Evolutionary conservation across 2,888 invertebrate species (phyloP), one percentile per base, ranked within the genome.

Genomic region (Polymixis lichenea): DNA sequence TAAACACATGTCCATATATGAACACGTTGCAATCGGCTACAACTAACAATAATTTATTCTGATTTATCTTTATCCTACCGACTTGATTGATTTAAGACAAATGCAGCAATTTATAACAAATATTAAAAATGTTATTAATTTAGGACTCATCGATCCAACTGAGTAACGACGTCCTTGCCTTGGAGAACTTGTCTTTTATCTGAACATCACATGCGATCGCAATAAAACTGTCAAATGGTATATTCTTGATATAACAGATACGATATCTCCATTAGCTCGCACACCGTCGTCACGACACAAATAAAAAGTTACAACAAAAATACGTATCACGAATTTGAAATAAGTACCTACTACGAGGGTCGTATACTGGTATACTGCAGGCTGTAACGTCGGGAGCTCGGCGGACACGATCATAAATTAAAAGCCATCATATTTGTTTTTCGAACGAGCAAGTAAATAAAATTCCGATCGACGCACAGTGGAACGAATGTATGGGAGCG

Each of bases 381-480:
- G 89, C 85, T 91, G 90, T 90, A 89, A 89, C 90, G 90, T 91
- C 89, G 80, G 87, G 88, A 87, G 89, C 88, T 88, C 91, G 89
- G 88, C 91, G 88, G 92, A 92, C 91, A 89, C 90, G 91, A 90
- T 94, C 93, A 94, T 95, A 95, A 96, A 95, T 95, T 95, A 96
- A 95, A 95, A 93, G 93, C 93, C 92, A 92, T 95, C 94, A 95
- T 95, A 95, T 95, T 96, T 95, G 93, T 93, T 95, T 95, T 95
- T 92, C 91, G 91, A 93, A 93, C 92, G 94, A 92, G 90, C 92
- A 92, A 92, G 93, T 93, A 94, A 95, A 95, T 95, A 95, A 95
- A 95, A 95, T 95, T 93, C 91, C 92, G 91, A 93, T 94, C 93
- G 93, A n/a, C n/a, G n/a, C n/a, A n/a, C n/a, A n/a, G n/a, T n/a